phyloP scores from a whole-genome alignment of 2,113 vertebrate species.

The Tricholaema leucomelas region DNA sequence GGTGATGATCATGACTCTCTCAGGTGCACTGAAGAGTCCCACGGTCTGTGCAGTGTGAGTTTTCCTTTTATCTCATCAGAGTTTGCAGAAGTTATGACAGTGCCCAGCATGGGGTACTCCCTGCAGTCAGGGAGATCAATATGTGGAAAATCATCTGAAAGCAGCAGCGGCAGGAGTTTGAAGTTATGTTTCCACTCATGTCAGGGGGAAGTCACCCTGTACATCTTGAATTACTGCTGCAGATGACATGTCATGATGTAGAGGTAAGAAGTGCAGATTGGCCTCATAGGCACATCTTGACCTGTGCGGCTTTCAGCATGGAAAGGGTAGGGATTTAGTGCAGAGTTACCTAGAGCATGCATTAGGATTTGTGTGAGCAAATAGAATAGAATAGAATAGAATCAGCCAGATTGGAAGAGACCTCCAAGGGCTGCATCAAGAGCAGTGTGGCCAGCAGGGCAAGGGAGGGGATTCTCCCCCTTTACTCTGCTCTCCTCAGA shows the following conservation, averaged over 20 bases:
- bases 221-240: background rate
- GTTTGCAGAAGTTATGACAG: background rate
- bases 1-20: background rate
- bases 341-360: fast-evolving
- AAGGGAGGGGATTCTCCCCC: too few relatives aligned
- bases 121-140: background rate
- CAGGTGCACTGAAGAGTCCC: background rate
- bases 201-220: background rate
- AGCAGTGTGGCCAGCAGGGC: too few relatives aligned
- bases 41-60: background rate
- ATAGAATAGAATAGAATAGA: too few relatives aligned
- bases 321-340: background rate
- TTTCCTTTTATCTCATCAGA: background rate
- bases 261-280: background rate
- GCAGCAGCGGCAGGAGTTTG: background rate
- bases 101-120: background rate
- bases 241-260: fast-evolving
- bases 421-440: too few relatives aligned
- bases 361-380: background rate
- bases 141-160: background rate
- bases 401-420: too few relatives aligned
- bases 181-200: background rate
- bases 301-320: background rate
- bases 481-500: too few relatives aligned
- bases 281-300: background rate